These are phyloP conservation scores for Trichogramma pretiosum DNA, from an alignment of 1,140 invertebrate species.

Conservation along the genomic window DNA sequence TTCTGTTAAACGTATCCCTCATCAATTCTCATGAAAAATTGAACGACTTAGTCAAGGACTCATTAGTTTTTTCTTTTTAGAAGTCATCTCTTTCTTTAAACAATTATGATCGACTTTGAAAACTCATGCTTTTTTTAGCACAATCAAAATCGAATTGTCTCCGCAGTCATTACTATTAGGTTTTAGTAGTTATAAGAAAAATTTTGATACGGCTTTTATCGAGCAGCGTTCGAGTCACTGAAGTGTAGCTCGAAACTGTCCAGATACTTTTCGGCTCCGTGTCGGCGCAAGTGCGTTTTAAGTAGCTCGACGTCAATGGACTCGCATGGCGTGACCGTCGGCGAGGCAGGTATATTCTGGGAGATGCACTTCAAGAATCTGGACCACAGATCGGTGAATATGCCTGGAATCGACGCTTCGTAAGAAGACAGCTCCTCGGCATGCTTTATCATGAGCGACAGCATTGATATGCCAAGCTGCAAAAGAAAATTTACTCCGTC, in stretches of 20 bases:
- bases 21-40: too few species aligned
- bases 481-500: too few species aligned
- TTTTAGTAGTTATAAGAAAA: too few species aligned
- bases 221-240: constrained; percentile 36
- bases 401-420: constrained; percentile 14
- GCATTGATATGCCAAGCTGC: constrained; percentile 41
- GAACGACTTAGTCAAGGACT: too few species aligned
- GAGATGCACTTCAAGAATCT: constrained; percentile 31
- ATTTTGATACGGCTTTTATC: constrained; percentile 30
- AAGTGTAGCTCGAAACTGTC: constrained; percentile 35
- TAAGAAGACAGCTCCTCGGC: constrained; percentile 29
- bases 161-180: too few species aligned
- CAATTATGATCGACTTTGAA: too few species aligned
- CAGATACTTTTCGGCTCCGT: too few species aligned
- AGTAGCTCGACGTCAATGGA: constrained; percentile 34
- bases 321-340: constrained; percentile 34
- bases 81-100: too few species aligned
- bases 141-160: too few species aligned
- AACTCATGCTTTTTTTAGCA: too few species aligned
- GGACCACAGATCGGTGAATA: constrained; percentile 34
- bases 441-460: constrained; percentile 36
- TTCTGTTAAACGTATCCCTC: too few species aligned
- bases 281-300: constrained; percentile 33
- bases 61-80: too few species aligned
- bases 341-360: constrained; percentile 26